Evolutionary conservation across 2,888 invertebrate species (phyloP).

Genomic region (Leucania comma): DNA sequence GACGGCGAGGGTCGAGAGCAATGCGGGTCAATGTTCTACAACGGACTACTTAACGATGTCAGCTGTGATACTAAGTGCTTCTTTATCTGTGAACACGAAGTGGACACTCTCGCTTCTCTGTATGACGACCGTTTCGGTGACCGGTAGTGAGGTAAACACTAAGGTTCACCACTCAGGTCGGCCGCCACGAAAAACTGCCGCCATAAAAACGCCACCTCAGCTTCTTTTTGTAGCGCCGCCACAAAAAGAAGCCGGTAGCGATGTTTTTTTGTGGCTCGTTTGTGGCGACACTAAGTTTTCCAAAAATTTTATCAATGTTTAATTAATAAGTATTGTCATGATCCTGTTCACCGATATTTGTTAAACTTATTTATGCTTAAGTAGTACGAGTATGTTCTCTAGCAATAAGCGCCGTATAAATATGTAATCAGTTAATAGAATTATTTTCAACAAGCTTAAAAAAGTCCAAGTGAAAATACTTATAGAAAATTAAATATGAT

Average conservation of each 20-base stretch:
- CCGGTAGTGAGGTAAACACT: not conserved
- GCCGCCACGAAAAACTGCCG: too few species aligned
- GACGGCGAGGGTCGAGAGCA: constrained; percentile 74
- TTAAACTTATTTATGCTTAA: not conserved
- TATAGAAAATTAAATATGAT: not conserved
- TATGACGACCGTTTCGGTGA: constrained; percentile 21
- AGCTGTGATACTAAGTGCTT: constrained; percentile 73
- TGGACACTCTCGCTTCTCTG: constrained; percentile 18
- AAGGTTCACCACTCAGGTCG: too few species aligned
- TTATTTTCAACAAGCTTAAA: not conserved
- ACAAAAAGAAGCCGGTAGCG: too few species aligned
- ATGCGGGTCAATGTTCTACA: constrained; percentile 83
- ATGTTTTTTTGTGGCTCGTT: too few species aligned
- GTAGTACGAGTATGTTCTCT: too few species aligned
- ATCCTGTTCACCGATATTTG: not conserved
- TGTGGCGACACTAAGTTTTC: too few species aligned
- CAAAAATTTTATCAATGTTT: not conserved
- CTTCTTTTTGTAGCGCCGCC: too few species aligned
- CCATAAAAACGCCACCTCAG: too few species aligned
- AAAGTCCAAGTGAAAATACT: not conserved
- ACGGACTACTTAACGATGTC: constrained; percentile 78
- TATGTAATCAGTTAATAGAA: not conserved
- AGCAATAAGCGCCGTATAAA: not conserved
- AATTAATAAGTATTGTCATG: not conserved
- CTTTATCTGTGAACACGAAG: constrained; percentile 84